A percentile compares a stretch with the other conserved stretches of the same genome.
These are phyloP conservation scores for Taurulus bubalis DNA, from an alignment of 2,113 vertebrate species.

Conservation along the genomic window DNA sequence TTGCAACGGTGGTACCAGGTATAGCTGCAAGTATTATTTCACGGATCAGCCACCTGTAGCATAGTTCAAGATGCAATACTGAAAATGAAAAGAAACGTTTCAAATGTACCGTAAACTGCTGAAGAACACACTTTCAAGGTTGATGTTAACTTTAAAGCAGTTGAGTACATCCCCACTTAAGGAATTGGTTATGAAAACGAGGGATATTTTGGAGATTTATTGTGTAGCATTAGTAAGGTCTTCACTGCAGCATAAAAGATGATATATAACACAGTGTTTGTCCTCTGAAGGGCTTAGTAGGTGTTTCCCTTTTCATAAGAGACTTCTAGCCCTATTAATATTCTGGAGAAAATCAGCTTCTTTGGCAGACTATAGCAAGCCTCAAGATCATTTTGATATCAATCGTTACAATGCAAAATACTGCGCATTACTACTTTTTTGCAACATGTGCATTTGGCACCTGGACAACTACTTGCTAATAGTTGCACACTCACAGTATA, in stretches of 20 bases:
- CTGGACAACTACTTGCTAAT: background rate
- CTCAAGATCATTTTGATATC: constrained; percentile 59
- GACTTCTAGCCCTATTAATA: constrained; percentile 63
- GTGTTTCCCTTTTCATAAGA: constrained; percentile 48
- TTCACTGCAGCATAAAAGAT: constrained; percentile 50
- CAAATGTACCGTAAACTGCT: background rate
- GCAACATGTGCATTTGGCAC: constrained; percentile 29
- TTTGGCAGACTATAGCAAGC: constrained; percentile 50
- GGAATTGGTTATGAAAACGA: constrained; percentile 57
- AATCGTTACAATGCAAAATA: constrained; percentile 41
- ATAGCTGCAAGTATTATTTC: constrained; percentile 1
- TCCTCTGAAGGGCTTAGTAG: constrained; percentile 66
- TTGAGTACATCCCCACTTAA: constrained; percentile 46
- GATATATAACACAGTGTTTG: constrained; percentile 52
- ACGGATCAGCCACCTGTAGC: constrained; percentile 11
- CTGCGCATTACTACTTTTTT: constrained; percentile 23
- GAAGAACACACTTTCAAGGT: constrained; percentile 39
- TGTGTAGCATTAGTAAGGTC: constrained; percentile 52
- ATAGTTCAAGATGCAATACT: background rate
- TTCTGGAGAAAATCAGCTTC: constrained; percentile 53
- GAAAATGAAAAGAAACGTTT: constrained; percentile 14
- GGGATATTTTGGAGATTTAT: constrained; percentile 59
- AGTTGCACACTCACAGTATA: background rate
- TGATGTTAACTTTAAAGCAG: constrained; percentile 32
- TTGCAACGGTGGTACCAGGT: background rate